Evolutionary conservation across 2,888 invertebrate species (phyloP), one percentile per base, ranked within the genome.

Genomic region (Ectemnius cavifrons): DNA sequence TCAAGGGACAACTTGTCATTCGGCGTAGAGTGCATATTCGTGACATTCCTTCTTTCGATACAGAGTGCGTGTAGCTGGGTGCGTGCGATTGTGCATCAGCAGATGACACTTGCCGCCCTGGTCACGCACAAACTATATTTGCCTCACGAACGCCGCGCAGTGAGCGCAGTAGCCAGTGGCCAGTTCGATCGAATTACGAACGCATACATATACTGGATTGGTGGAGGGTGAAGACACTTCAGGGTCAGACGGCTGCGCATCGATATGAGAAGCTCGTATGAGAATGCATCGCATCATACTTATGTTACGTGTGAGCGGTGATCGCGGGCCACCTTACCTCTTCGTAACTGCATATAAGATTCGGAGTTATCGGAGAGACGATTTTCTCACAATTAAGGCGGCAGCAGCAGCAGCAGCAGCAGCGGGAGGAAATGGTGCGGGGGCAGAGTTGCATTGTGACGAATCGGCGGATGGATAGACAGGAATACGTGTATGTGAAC

Each of bases 121-220:
- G 86, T 89, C 89, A 89, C 89, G 89, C 85, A 88, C 86, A 88
- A 89, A 89, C 87, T 88, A 89, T 89, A 89, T 89, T 89, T 85
- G 88, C 86, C 85, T 87, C 84, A 79, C 77, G 72, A 79, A 71
- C 80, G 66, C 76, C 37, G 37, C 52, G 45, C 52, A 14, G 16
- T 52, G 1, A 11, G 16, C 61, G 64, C 56, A 67, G 58, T 58
- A 65, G 61, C 46, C 67, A 37, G 23, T 23, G 23, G 23, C 23
- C 23, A 56, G 64, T 59, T 65, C 58, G 52, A 52, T 52, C 52
- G 52, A 52, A 37, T 66, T 63, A 59, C 18, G 58, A 8, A 58
- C 27, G 27, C 16, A 52, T 13, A 52, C n/a, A 52, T 14, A 16
- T 6, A 52, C 1, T 16, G 14, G 16, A 14, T 52, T 13, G 52